These are phyloP conservation scores for Subacronicta megacephala DNA, from an alignment of 2,888 invertebrate genomes.

Conservation along the genomic window DNA sequence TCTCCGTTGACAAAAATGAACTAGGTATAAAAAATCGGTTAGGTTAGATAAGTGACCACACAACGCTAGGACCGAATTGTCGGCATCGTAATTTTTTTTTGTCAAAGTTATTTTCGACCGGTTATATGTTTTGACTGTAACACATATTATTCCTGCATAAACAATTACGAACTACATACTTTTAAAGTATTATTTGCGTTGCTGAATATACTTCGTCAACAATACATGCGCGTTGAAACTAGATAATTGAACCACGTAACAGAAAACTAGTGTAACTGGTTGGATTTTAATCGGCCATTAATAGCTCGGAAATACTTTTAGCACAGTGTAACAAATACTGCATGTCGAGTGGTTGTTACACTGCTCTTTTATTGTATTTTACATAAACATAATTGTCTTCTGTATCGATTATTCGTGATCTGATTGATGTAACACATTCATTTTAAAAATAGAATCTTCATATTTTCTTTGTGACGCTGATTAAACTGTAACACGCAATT, in stretches of 20 bases:
- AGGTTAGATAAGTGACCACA: no score
- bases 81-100: no score
- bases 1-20: no score
- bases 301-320: not conserved
- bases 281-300: conserved; percentile 16
- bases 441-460: conserved; percentile 19
- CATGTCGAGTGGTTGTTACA: conserved; percentile 6
- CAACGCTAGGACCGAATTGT: no score
- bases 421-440: conserved; percentile 1
- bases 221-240: conserved; percentile 10
- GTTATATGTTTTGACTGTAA: no score
- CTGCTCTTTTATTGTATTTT: conserved; percentile 6
- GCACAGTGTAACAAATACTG: conserved; percentile 1
- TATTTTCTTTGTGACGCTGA: conserved; percentile 19
- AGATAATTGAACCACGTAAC: conserved; percentile 22
- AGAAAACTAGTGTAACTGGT: conserved; percentile 7
- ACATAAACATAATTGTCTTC: no score
- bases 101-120: no score
- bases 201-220: conserved; percentile 13
- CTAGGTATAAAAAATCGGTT: no score
- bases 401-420: conserved; percentile 4
- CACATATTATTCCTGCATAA: conserved; percentile 1
- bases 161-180: conserved; percentile 28
- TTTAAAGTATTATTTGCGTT: conserved; percentile 27
- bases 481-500: conserved; percentile 23